phyloP scores from a whole-genome alignment of 1,140 invertebrate genomes.

The Lordiphosa stackelbergi region DNA sequence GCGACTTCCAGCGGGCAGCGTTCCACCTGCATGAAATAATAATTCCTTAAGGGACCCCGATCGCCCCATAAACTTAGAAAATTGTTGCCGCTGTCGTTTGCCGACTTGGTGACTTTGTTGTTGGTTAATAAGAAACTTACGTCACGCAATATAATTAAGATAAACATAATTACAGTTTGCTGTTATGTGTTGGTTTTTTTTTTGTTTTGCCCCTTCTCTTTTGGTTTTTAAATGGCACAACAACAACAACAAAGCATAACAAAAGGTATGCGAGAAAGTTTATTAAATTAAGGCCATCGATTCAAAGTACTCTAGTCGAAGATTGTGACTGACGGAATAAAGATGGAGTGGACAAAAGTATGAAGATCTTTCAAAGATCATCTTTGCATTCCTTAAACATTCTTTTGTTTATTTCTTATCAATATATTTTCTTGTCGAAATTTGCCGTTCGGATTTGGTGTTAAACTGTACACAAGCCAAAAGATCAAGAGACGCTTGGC shows the following conservation, averaged over 20 bases:
- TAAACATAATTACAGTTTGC: constrained; percentile 74
- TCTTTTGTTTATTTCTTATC: no score
- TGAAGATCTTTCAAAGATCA: no score
- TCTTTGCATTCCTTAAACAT: no score
- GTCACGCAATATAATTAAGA: constrained; percentile 75
- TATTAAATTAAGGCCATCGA: constrained; percentile 13
- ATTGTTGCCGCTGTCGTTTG: constrained; percentile 39
- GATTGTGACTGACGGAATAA: no score
- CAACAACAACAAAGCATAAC: constrained; percentile 11
- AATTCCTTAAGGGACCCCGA: constrained; percentile 40
- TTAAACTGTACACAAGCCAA: no score
- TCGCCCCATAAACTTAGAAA: constrained; percentile 40
- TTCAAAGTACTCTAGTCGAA: no score
- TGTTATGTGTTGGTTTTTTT: constrained; percentile 54
- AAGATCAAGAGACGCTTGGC: no score
- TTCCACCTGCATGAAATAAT: constrained; percentile 51
- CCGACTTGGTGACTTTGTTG: constrained; percentile 61
- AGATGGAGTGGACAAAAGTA: no score
- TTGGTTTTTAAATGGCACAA: constrained; percentile 42
- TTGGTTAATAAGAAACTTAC: constrained; percentile 71
- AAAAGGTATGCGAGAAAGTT: constrained; percentile 43
- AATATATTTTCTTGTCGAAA: no score
- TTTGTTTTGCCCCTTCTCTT: constrained; percentile 17
- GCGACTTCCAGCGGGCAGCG: constrained; percentile 28
- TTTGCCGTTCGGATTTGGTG: no score